A percentile compares a stretch with the other conserved stretches of the same genome.
These are phyloP conservation scores for Hippasteria phrygiana DNA, from an alignment of 53 echinoderm and acorn worm species.

Conservation along the genomic window DNA sequence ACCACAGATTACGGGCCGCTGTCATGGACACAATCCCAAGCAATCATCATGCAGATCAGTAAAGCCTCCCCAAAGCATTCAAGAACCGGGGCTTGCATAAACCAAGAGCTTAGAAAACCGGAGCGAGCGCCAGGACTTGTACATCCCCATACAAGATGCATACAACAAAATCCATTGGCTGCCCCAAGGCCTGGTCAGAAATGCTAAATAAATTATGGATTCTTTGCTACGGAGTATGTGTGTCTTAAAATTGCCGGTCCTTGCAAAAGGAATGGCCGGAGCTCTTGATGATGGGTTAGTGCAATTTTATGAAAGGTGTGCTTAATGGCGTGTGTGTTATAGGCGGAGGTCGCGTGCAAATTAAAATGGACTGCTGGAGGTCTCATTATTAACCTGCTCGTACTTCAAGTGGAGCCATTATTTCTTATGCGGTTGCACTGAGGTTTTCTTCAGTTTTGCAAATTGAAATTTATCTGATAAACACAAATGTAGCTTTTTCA, in stretches of 20 bases:
- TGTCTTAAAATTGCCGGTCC: neutral
- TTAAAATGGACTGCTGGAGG: neutral
- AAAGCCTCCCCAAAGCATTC: neutral
- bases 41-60: conserved; percentile 11
- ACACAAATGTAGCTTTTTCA: too few relatives aligned
- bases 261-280: neutral
- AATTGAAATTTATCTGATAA: too few relatives aligned
- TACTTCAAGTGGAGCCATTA: neutral
- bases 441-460: too few relatives aligned
- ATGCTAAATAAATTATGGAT: conserved; percentile 52
- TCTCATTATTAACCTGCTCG: neutral
- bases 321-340: neutral
- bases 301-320: conserved; percentile 15
- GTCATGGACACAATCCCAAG: neutral
- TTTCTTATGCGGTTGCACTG: neutral
- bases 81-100: neutral
- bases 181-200: conserved; percentile 24
- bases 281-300: neutral
- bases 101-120: neutral
- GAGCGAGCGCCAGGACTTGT: neutral
- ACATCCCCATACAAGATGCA: neutral
- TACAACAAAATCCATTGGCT: neutral
- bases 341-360: neutral
- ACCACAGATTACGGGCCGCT: neutral
- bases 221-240: neutral